Base-by-base conservation (phyloP, 2,888 invertebrate species). In the Zelleria hepariella region DNA sequence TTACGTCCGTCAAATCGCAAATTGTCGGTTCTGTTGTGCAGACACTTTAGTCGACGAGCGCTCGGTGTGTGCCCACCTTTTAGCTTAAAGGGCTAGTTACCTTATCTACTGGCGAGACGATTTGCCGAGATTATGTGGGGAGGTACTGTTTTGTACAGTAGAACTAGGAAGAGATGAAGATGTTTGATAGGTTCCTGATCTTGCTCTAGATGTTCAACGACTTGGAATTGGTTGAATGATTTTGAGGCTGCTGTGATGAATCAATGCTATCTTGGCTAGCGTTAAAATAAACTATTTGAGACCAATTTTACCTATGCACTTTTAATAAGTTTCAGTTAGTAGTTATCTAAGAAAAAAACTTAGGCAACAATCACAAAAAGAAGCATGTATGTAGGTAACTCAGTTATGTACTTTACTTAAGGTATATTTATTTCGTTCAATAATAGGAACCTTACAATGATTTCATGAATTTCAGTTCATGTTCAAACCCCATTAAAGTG, bases 1-100 rank as follows among this genome's bases (percentile, higher is more conserved):
- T 78, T 77, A 78, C 74, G 74, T 75, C 77, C 78, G 77, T 75
- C 83, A 85, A 87, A 86, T 83, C 77, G 82, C 75, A 85, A 85
- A 86, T 84, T 82, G 84, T 72, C 69, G 75, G 80, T 77, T 78
- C 72, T 63, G 73, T 74, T 71, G 72, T 76, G 72, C 74, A 69
- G 69, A 74, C 78, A 75, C 73, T 79, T 78, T 75, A 78, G 70
- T 70, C 67, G 65, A 58, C 26, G 58, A 58, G 26, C 18, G 58
- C 61, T 58, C 48, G 25, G 25, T 51, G 15, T 48, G 52, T 20
- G 23, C 26, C 20, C 25, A 51, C 59, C 58, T 42, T 24, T 51
- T 24, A 53, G 26, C 52, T 27, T 42, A 42, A 53, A 32, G 47
- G 47, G 57, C 57, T 57, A 21, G 57, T 57, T 57, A 57, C 10